Percentiles rank a stretch among this genome's conserved stretches.
Evolutionary conservation across 2,797 vertebrate species (phyloP).

Genomic region (Hydrolagus colliei): DNA sequence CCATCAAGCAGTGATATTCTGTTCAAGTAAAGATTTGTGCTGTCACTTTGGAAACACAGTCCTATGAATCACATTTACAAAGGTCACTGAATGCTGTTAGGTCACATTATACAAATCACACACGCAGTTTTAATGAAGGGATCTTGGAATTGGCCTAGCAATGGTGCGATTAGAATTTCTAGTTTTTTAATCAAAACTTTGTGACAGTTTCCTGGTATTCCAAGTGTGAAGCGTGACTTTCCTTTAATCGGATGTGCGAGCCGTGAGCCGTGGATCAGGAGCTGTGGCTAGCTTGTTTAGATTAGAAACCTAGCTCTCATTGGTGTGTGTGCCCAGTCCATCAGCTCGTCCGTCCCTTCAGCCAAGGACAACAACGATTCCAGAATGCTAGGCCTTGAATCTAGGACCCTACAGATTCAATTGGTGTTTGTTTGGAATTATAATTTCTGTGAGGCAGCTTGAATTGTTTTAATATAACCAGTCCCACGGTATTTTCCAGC

Average conservation of each 20-base stretch:
- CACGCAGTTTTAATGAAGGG: neutral
- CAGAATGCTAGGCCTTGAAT: too few relatives aligned
- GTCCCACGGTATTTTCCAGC: too few relatives aligned
- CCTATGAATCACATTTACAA: neutral
- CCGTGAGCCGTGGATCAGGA: neutral
- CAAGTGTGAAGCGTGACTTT: neutral
- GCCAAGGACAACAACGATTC: too few relatives aligned
- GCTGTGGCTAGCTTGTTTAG: neutral
- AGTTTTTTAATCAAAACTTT: neutral
- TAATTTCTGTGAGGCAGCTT: too few relatives aligned
- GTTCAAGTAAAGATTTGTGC: neutral
- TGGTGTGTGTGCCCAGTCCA: too few relatives aligned
- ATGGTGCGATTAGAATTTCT: neutral
- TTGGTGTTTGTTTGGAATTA: too few relatives aligned
- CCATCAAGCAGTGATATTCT: neutral
- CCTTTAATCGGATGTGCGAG: neutral
- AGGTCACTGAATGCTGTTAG: neutral
- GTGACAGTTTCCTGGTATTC: neutral
- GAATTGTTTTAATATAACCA: too few relatives aligned
- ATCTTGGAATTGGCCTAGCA: neutral
- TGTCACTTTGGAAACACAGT: neutral
- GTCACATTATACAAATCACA: neutral
- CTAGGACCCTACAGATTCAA: too few relatives aligned
- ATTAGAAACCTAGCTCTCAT: neutral
- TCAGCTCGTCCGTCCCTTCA: too few relatives aligned